These are phyloP conservation scores for Alitta virens DNA, from an alignment of 2,888 invertebrate genomes.

Conservation along the genomic window DNA sequence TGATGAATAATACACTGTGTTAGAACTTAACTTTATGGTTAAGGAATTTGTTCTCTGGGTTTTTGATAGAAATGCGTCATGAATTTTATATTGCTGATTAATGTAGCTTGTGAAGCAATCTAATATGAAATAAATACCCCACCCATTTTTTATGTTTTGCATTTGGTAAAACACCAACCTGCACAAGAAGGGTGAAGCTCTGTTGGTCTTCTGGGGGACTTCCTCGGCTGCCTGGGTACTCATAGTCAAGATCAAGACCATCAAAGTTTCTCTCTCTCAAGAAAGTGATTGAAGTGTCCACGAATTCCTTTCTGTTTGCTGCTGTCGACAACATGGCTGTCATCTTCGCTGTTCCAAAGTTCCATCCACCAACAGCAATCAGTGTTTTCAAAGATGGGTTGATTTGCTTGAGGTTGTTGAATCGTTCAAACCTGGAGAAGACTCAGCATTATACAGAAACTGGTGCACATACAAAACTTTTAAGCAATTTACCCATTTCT, in stretches of 20 bases:
- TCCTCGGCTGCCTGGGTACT: constrained; percentile 68
- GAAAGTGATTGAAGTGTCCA: constrained; percentile 34
- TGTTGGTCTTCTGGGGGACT: constrained; percentile 46
- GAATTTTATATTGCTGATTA: too few relatives aligned
- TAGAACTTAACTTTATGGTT: too few relatives aligned
- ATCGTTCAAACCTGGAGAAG: constrained; percentile 71
- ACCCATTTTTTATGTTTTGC: too few relatives aligned
- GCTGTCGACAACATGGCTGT: constrained; percentile 38
- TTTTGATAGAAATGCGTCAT: too few relatives aligned
- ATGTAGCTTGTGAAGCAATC: too few relatives aligned
- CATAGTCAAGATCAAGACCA: constrained; percentile 90
- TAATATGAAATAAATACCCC: too few relatives aligned
- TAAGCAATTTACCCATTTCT: too few relatives aligned
- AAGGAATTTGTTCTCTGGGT: too few relatives aligned
- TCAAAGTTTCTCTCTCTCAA: constrained; percentile 65
- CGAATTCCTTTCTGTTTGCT: constrained; percentile 36
- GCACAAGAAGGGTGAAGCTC: constrained; percentile 34
- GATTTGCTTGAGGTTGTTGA: constrained; percentile 67
- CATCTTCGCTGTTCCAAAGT: constrained; percentile 73
- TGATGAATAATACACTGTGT: too few relatives aligned
- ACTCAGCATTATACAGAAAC: too few relatives aligned
- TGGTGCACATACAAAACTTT: too few relatives aligned
- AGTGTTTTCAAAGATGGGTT: constrained; percentile 72
- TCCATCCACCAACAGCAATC: constrained; percentile 92
- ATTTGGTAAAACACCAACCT: too few relatives aligned